A percentile compares a stretch with the other conserved stretches of the same genome.
phyloP scores from a whole-genome alignment of 2,888 invertebrate species.

The Bombylius major region DNA sequence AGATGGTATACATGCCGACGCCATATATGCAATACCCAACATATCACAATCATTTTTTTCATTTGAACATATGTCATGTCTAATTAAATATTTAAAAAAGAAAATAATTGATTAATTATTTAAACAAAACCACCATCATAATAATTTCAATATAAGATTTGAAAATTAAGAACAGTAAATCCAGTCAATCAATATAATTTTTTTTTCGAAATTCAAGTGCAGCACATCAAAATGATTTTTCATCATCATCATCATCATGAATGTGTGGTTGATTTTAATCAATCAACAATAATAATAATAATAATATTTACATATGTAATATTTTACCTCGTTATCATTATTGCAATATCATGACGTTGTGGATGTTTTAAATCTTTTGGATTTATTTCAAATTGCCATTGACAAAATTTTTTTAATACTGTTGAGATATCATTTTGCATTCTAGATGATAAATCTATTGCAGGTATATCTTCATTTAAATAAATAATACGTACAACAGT shows the following conservation, averaged over 20 bases:
- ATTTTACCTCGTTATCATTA: constrained; percentile 44
- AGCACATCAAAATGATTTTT: background rate
- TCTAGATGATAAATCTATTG: constrained; percentile 40
- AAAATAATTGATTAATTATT: no score
- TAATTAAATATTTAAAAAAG: constrained; percentile 14
- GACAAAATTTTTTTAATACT: constrained; percentile 49
- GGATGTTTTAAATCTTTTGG: constrained; percentile 42
- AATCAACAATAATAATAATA: constrained; percentile 1
- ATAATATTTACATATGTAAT: background rate
- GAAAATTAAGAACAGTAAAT: no score
- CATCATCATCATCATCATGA: no score
- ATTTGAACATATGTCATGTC: constrained; percentile 42
- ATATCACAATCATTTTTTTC: constrained; percentile 40
- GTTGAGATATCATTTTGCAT: constrained; percentile 38
- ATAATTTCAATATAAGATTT: no score
- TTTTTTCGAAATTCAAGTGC: background rate
- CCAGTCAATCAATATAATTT: background rate
- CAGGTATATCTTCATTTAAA: constrained; percentile 41
- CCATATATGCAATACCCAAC: constrained; percentile 53
- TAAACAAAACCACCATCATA: no score
- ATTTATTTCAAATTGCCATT: constrained; percentile 48
- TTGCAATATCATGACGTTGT: constrained; percentile 48
- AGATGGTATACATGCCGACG: constrained; percentile 48
- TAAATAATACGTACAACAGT: constrained; percentile 44
- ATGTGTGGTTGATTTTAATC: background rate